Evolutionary conservation across 2,113 vertebrate species (phyloP), one percentile per base, ranked within the genome.

Genomic region (Myotis davidii): DNA sequence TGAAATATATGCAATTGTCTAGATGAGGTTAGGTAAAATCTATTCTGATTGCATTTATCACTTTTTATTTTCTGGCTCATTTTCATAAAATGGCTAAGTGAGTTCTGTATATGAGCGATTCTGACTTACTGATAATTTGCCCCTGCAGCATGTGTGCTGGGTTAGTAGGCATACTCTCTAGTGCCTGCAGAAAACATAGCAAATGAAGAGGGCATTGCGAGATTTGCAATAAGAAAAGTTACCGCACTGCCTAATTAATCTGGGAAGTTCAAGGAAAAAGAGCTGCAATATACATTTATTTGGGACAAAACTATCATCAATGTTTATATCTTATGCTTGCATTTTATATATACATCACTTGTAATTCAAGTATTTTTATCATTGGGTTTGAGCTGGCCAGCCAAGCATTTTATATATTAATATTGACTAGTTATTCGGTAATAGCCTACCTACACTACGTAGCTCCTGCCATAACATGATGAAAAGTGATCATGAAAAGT

Each of bases 401-500:
- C 81, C 50, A 94, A 85, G 59, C 85, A 93, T 94, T 95, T 79
- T 85, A 54, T 90, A 18, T 96, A 94, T 92, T 92, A 90, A 70
- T 90, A 95, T 96, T 21, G 81, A 96, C 84, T 74, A 48, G 81
- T 20, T 90, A 21, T 79, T 85, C 48, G 67, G 42, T 88, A 94
- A 94, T 74, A 94, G 72, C 61, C 50, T 95, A 42, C 7, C 50
- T 95, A 42, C 7, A 25, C 3, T 82, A 39, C 11, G 16, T 42
- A 42, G 29, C 25, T 93, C 56, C 84, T 86, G 69, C 48, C 87
- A 88, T 86, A 72, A 54, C 61, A 59, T 21, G 32, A 76, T 90
- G 87, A 92, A 93, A 93, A 87, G 27, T 96, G 95, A 91, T 94
- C 61, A 77, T 4, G 76, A 61, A 89, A 93, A 95, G 93, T 94